Base-by-base conservation (phyloP, 2,888 invertebrate species). In the Bellardia pandia region DNA sequence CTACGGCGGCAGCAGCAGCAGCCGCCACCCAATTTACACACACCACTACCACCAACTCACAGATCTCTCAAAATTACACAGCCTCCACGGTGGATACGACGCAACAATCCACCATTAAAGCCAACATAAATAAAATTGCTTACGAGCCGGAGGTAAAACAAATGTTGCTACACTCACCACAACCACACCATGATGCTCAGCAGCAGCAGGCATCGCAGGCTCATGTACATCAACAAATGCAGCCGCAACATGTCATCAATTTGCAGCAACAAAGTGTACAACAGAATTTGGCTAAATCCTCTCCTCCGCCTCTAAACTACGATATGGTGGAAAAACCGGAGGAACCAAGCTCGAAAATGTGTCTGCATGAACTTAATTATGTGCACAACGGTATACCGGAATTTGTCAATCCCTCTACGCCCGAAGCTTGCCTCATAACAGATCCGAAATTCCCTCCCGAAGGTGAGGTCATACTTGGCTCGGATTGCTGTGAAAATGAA, bases 121-220 rank as follows among this genome's bases (percentile, higher is more conserved):
- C 53, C 89, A 90, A 64, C 45, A 68, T 83, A 16, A 88, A 86
- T 68, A 89, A 89, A 79, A 87, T 89, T 23, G 85, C 81, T 8
- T 89, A 89, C 53, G 89, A 89, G 40, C 88, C 89, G 0, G 88
- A 89, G 40, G 85, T 86, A 1, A 88, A 90, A 62, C 89, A 88
- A 77, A 77, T 86, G 69, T 37, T 89, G 60, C 33, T 88, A 11
- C 86, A 90, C n/a, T 85, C 86, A 11, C 88, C 86, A 2, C 86
- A 89, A 62, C 86, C 86, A 8, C 88, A 78, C 77, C 79, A 85
- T 71, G 86, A 74, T 30, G 30, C 51, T 14, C 23, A 23, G 23
- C 23, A n/a, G n/a, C 56, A 81, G 16, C 82, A 85, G 51, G 40
- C 14, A 9, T 53, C 58, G 3, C 75, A 75, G 13, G 79, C 72